Evolutionary conservation across 2,888 invertebrate genomes (phyloP), one percentile per base, ranked within the genome.

Genomic region (Cyrtodaria siliqua): DNA sequence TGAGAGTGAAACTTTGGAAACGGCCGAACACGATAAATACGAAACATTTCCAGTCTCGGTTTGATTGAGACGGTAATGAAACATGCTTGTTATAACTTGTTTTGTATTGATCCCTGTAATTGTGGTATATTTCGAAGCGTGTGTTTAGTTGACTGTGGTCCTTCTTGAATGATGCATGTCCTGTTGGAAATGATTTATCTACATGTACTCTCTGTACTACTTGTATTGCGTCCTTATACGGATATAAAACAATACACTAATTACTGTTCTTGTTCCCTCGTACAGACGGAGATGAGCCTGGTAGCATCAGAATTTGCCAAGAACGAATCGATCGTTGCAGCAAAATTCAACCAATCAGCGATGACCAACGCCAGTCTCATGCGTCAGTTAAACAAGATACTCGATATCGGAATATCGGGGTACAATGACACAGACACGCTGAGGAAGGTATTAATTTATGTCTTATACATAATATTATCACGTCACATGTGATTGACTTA

Each of bases 341-440:
- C 64, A 1, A 50, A 27, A 26, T 79, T 75, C 27, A 26, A 68
- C 52, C 27, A 55, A 3, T n/a, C n/a, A 23, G 53, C 42, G 16
- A n/a, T 79, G 4, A 75, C 75, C 4, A 33, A 79, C 49, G 38
- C 27, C 14, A 53, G 64, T 18, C 24, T 75, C 33, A 75, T 52
- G 24, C 59, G 79, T 24, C 79, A 79, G 50, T 47, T 75, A 2
- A 33, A 69, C 23, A 64, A 24, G 27, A 71, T 79, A 3, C 64
- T 75, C 12, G 79, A 79, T 26, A 68, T 79, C 8, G 79, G 75
- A 23, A 72, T 64, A 14, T 47, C 67, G 14, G 79, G 72, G 0
- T 79, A 73, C 60, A 29, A 74, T 2, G 66, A 79, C 40, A 61
- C 38, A 8, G 55, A 24, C 3, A 70, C 61, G 2, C 40, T 79